Base-by-base conservation (phyloP, 2,797 vertebrate species). In the Pipistrellus pygmaeus region DNA sequence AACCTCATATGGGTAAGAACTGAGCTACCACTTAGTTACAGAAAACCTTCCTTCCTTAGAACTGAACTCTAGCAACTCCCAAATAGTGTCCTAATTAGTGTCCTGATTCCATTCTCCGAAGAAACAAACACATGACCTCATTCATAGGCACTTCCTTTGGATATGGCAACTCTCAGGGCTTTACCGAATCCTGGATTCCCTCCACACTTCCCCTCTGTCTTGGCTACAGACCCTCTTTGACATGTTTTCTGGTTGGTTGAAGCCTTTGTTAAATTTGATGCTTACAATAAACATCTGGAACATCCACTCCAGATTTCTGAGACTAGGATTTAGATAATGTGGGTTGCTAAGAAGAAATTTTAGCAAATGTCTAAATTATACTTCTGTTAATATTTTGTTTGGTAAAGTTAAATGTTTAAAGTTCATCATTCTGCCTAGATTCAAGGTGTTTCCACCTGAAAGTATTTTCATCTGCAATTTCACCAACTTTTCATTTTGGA, bases 401-500 rank as follows among this genome's bases (percentile, higher is more conserved):
- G 46, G 53, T 46, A 64, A 85, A 25, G 27, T 88, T 85, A 90
- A 75, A 73, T 62, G 66, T 91, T 91, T 91, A 27, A 83, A 51
- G 64, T 85, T 87, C 53, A 46, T 85, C 68, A 27, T 76, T 84
- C 53, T 90, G 86, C 32, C 5, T 80, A 41, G 30, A 69, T 85
- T 62, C 87, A 84, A 86, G 62, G 30, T 83, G 41, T 90, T 91
- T 83, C 53, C 44, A 51, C 27, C 48, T 85, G 75, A 66, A 94
- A 77, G 51, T 64, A 20, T 90, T 88, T 76, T 64, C 80, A 66
- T 66, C 12, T 23, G 21, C 80, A 60, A 51, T 93, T 95, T 95
- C 44, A 72, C 51, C 60, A 90, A 32, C 53, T 25, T 73, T 91
- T 95, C 48, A 41, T 66, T 97, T 88, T 88, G 72, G 62, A 93